These are phyloP conservation scores for Mesaphorura yosii DNA, from an alignment of 1,140 invertebrate genomes.

Conservation along the genomic window DNA sequence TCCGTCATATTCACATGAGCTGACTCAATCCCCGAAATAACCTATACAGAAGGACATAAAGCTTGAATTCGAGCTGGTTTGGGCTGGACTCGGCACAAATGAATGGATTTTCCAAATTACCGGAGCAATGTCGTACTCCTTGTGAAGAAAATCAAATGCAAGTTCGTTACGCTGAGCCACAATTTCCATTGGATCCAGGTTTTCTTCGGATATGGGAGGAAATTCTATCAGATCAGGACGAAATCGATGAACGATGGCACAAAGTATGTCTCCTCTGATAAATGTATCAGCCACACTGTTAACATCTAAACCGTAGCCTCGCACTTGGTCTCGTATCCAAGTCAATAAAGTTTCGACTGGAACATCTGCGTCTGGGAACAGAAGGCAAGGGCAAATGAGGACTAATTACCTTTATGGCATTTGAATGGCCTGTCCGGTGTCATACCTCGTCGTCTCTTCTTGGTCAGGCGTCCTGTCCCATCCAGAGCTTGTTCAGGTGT, in stretches of 20 bases:
- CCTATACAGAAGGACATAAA: conserved; percentile 35
- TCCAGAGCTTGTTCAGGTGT: conserved; percentile 33
- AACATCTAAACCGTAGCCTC: conserved; percentile 53
- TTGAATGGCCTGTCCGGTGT: too few species aligned
- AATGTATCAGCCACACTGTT: conserved; percentile 56
- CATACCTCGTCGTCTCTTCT: conserved; percentile 21
- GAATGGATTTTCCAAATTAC: conserved; percentile 36
- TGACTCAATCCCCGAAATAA: conserved; percentile 72
- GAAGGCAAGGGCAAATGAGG: too few species aligned
- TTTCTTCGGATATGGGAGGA: conserved; percentile 34
- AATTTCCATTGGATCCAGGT: conserved; percentile 50
- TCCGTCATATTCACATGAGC: conserved; percentile 56
- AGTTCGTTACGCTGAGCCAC: conserved; percentile 59
- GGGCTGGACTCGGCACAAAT: background rate
- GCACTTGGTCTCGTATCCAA: conserved; percentile 65
- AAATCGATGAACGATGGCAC: conserved; percentile 73
- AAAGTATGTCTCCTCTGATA: conserved; percentile 62
- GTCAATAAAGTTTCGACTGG: conserved; percentile 59
- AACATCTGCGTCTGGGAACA: conserved; percentile 46
- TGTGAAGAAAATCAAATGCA: conserved; percentile 67
- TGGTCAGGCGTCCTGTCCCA: conserved; percentile 29
- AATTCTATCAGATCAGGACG: conserved; percentile 77
- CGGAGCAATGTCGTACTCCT: conserved; percentile 61
- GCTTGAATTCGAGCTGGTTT: background rate
- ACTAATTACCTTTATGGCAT: too few species aligned